Conservation (phyloP, 1,140 invertebrate genomes). For the Chrysomallon squamiferum region DNA sequence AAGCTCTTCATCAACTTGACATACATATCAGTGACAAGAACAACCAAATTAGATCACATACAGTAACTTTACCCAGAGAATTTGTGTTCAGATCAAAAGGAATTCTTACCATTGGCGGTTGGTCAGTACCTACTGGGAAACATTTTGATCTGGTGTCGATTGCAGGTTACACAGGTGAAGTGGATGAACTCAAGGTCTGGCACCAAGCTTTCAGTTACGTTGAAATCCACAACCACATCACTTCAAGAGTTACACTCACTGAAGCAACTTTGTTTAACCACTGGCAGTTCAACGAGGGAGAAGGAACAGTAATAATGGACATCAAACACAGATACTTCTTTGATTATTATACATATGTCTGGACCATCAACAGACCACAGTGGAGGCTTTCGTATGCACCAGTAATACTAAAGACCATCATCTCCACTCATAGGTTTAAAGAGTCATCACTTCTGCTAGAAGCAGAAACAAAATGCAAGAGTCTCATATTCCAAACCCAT, state of each 20-base stretch:
- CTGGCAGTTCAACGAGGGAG: conserved; percentile 38
- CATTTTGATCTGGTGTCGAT: not conserved
- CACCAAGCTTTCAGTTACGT: conserved; percentile 17
- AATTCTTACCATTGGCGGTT: conserved; percentile 11
- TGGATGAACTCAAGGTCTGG: conserved; percentile 35
- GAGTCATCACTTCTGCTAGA: too few species aligned
- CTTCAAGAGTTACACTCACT: not conserved
- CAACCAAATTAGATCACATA: not conserved
- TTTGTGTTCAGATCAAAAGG: conserved; percentile 10
- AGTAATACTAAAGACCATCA: too few species aligned
- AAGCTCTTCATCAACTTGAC: conserved; percentile 5
- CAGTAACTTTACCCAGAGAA: not conserved
- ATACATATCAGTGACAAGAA: conserved; percentile 1
- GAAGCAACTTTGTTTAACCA: conserved; percentile 11
- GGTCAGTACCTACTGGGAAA: conserved; percentile 5
- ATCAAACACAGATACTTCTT: conserved; percentile 11
- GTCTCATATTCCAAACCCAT: too few species aligned
- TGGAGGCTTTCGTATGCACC: too few species aligned
- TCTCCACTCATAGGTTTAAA: too few species aligned
- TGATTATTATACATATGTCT: conserved; percentile 13
- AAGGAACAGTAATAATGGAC: conserved; percentile 22
- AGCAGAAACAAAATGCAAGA: too few species aligned
- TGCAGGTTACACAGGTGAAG: conserved; percentile 21
- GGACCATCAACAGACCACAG: not conserved
- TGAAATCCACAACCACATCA: conserved; percentile 16